Percentiles rank a stretch among this genome's conserved stretches.
Evolutionary conservation across 2,113 vertebrate genomes (phyloP).

Genomic region (Australoheros scitulus): DNA sequence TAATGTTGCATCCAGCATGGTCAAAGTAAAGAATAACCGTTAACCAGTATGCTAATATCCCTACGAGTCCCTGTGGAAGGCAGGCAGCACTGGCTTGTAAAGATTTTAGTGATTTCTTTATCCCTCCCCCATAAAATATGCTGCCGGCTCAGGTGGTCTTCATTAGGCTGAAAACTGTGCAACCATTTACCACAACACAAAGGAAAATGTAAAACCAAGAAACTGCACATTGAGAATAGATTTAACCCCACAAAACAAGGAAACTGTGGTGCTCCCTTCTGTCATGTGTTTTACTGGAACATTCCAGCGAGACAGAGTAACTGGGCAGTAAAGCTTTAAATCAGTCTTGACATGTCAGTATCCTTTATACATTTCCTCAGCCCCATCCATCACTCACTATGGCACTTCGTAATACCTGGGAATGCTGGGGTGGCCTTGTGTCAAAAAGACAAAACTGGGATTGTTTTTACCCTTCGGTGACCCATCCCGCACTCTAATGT

Average conservation of each 20-base stretch:
- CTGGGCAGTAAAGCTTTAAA: conserved; percentile 67
- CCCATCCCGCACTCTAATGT: conserved; percentile 2
- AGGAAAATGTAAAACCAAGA: conserved; percentile 56
- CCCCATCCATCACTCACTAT: conserved; percentile 64
- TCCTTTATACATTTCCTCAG: conserved; percentile 61
- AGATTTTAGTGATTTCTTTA: conserved; percentile 71
- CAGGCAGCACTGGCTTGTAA: conserved; percentile 70
- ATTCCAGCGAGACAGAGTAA: conserved; percentile 65
- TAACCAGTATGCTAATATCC: conserved; percentile 48
- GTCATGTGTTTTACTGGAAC: conserved; percentile 50
- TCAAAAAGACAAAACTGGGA: conserved; percentile 21
- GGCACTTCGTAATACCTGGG: conserved; percentile 60
- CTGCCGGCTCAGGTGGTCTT: conserved; percentile 78
- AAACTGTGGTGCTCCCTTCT: conserved; percentile 15
- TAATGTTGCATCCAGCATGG: conserved; percentile 13
- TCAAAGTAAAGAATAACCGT: conserved; percentile 25
- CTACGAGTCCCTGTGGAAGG: conserved; percentile 55
- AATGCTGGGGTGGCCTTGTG: conserved; percentile 39
- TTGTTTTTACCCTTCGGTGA: conserved; percentile 20
- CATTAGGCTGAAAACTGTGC: conserved; percentile 70
- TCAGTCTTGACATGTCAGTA: conserved; percentile 69
- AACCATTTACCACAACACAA: conserved; percentile 57
- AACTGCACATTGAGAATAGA: conserved; percentile 63
- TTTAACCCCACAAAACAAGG: conserved; percentile 44
- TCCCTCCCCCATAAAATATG: conserved; percentile 67